Base-by-base conservation (phyloP, 2,888 invertebrate species). In the Malthinus flaveolus region DNA sequence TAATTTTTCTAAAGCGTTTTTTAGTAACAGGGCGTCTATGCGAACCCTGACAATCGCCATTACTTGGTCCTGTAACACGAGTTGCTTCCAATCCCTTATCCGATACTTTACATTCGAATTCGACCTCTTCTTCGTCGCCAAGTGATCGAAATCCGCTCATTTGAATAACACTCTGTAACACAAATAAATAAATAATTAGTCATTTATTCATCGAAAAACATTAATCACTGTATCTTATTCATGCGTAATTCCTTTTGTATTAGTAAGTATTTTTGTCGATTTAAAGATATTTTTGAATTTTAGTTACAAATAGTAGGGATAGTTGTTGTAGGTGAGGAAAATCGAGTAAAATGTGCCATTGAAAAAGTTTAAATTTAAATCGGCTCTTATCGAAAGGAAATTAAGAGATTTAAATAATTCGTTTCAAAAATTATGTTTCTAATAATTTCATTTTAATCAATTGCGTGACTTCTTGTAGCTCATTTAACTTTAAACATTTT, bases 131-230 rank as follows among this genome's bases (percentile, higher is more conserved):
- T 48, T 91, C 91, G 69, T 95, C 94, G 1, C 90, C 94, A 66
- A 95, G 80, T 51, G 93, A 93, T 61, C 92, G 85, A 78, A 95
- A 95, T 4, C 95, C 95, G 44, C 84, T 83, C 92, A 95, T 95
- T 80, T 93, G 88, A 69, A 95, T 93, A 59, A 92, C 93, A 71
- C 93, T 93, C 95, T 95, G 84, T 31, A 79, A 84, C 73, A 63
- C 49, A 61, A 51, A 56, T 11, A 7, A 49, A 23, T 23, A 23
- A 23, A 23, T 23, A 11, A 45, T 15, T 13, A 45, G 7, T 45
- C 45, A 10, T 13, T 23, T 23, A 23, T 23, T 23, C 23, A 23
- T 23, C 23, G 5, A 23, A 23, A 23, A 35, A 33, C 33, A 33
- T 33, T 35, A 35, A n/a, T 35, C 10, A 33, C 33, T 33, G 33